Conservation (phyloP, 2,113 vertebrate species). For the Channa argus region DNA sequence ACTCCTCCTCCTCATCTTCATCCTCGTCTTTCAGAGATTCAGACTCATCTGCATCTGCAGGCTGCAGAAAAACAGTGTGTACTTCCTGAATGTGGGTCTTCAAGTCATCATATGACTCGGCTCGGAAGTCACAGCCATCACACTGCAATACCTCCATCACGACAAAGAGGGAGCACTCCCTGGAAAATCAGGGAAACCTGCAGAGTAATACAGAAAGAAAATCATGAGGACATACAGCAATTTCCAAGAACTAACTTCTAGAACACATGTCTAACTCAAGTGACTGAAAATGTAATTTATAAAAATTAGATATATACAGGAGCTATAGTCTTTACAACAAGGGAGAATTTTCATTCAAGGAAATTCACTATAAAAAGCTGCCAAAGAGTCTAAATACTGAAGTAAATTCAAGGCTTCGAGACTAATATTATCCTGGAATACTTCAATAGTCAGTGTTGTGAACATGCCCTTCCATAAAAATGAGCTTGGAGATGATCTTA, state of each 20-base stretch:
- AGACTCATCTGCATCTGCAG: slow-evolving; percentile 90
- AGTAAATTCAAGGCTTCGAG: slow-evolving; percentile 8
- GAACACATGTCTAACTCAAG: slow-evolving; percentile 9
- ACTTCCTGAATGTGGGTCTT: slow-evolving; percentile 98
- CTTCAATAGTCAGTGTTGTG: slow-evolving; percentile 8
- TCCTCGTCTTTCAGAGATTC: slow-evolving; percentile 83
- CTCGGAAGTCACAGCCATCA: slow-evolving; percentile 98
- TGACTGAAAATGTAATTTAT: neutral
- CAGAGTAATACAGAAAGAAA: slow-evolving; percentile 4
- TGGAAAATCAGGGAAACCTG: slow-evolving; percentile 95
- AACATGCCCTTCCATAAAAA: slow-evolving; percentile 30
- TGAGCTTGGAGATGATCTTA: slow-evolving; percentile 31
- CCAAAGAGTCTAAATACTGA: neutral
- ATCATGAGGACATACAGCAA: slow-evolving; percentile 5
- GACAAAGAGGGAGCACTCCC: slow-evolving; percentile 75
- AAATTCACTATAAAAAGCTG: neutral
- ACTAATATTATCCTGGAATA: slow-evolving; percentile 1
- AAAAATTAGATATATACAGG: neutral
- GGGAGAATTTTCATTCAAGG: neutral
- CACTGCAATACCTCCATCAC: slow-evolving; percentile 98
- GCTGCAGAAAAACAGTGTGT: slow-evolving; percentile 96
- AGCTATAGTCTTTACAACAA: neutral
- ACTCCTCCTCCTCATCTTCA: slow-evolving; percentile 88
- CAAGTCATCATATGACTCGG: slow-evolving; percentile 95
- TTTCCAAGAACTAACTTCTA: neutral